phyloP scores from a whole-genome alignment of 2,113 vertebrate species.

The Pterophyllum scalare region DNA sequence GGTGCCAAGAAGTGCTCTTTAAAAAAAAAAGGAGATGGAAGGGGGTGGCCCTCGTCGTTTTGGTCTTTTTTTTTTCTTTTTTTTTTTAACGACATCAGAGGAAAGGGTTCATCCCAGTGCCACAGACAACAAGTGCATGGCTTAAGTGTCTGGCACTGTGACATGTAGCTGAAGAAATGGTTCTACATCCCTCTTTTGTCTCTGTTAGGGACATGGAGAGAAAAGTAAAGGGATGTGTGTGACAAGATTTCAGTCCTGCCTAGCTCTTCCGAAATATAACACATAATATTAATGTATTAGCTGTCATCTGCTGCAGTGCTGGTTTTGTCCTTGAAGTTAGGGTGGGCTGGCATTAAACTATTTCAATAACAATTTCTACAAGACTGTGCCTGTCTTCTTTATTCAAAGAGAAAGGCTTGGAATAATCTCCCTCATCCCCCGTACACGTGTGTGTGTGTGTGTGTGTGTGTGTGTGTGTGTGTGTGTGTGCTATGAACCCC shows the following conservation, averaged over 20 bases:
- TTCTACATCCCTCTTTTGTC: conserved; percentile 33
- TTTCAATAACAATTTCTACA: conserved; percentile 72
- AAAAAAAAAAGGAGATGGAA: conserved; percentile 56
- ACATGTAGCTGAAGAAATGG: conserved; percentile 73
- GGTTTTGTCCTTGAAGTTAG: conserved; percentile 64
- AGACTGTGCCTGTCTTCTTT: conserved; percentile 69
- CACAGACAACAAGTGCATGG: conserved; percentile 59
- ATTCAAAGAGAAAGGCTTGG: conserved; percentile 65
- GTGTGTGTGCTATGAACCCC: conserved; percentile 14
- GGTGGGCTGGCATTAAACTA: conserved; percentile 60
- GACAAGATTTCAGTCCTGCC: conserved; percentile 34
- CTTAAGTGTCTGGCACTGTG: conserved; percentile 66
- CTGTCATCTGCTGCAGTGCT: neutral
- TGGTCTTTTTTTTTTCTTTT: neutral
- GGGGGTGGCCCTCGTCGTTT: conserved; percentile 48
- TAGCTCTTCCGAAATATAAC: conserved; percentile 43
- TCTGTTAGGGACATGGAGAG: conserved; percentile 31
- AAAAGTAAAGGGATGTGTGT: conserved; percentile 21
- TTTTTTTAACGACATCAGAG: conserved; percentile 8
- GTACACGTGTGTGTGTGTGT: neutral
- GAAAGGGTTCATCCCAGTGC: conserved; percentile 61
- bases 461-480: neutral
- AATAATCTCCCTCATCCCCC: conserved; percentile 54
- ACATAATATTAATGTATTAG: conserved; percentile 39
- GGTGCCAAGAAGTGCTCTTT: conserved; percentile 52